Conservation (phyloP, 2,888 invertebrate genomes). For the Hanleya hanleyi region DNA sequence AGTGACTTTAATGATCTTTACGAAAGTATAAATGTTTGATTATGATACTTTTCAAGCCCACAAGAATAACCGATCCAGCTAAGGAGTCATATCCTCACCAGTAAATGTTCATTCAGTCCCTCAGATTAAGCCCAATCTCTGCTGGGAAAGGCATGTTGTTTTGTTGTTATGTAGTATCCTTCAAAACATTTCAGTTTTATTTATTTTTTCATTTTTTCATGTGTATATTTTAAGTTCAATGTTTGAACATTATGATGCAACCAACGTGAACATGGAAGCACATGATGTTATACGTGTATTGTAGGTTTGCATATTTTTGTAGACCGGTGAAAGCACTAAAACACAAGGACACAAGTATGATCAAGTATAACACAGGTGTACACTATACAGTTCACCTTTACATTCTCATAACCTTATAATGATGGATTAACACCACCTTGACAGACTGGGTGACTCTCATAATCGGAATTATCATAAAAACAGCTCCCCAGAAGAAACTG, state of each 20-base stretch:
- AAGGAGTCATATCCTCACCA: too few species aligned
- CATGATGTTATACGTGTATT: conserved; percentile 2
- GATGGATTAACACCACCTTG: too few species aligned
- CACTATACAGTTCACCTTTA: too few species aligned
- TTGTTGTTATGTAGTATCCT: too few species aligned
- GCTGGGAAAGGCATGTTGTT: not conserved
- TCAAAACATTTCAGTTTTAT: not conserved
- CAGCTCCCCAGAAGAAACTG: too few species aligned
- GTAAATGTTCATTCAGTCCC: not conserved
- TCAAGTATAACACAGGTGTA: not conserved
- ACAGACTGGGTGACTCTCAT: too few species aligned
- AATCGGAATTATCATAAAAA: too few species aligned
- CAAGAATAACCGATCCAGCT: not conserved
- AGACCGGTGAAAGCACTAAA: not conserved
- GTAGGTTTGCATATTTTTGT: not conserved
- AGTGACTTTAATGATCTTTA: not conserved
- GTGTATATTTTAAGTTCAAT: not conserved
- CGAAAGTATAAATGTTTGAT: not conserved
- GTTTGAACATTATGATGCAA: not conserved
- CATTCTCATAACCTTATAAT: too few species aligned
- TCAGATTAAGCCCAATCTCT: not conserved
- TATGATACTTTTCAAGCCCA: not conserved
- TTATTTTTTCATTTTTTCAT: not conserved
- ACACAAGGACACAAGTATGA: not conserved
- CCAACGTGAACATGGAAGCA: not conserved